phyloP scores from a whole-genome alignment of 2,113 vertebrate species.

The Pavo muticus region DNA sequence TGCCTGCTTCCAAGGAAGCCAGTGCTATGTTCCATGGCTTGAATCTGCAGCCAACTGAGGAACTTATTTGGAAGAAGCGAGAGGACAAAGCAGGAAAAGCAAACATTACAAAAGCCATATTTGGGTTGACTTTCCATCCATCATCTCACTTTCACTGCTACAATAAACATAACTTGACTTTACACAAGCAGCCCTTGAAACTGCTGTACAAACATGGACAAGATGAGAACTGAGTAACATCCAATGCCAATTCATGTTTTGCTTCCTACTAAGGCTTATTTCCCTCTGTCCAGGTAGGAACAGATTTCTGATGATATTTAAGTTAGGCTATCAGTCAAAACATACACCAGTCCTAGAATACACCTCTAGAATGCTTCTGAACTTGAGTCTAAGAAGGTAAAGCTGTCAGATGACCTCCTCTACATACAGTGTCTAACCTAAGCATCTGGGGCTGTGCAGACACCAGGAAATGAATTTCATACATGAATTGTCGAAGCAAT shows the following conservation, averaged over 20 bases:
- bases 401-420: not conserved
- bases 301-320: not conserved
- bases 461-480: not conserved
- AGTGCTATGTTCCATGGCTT: not conserved
- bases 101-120: not conserved
- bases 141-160: not conserved
- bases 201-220: constrained; percentile 1
- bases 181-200: not conserved
- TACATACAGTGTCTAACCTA: not conserved
- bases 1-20: constrained; percentile 9
- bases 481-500: not conserved
- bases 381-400: not conserved
- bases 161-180: not conserved
- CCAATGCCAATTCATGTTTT: not conserved
- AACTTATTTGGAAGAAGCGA: not conserved
- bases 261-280: not conserved
- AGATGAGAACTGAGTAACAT: not conserved
- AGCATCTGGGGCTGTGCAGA: not conserved
- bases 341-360: not conserved
- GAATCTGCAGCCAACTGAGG: not conserved
- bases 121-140: not conserved
- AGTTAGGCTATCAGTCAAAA: not conserved
- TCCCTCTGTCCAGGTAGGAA: not conserved
- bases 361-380: not conserved
- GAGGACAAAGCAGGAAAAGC: not conserved